Evolutionary conservation across 1,140 invertebrate genomes (phyloP).

Genomic region (Rhopalosiphum padi): DNA sequence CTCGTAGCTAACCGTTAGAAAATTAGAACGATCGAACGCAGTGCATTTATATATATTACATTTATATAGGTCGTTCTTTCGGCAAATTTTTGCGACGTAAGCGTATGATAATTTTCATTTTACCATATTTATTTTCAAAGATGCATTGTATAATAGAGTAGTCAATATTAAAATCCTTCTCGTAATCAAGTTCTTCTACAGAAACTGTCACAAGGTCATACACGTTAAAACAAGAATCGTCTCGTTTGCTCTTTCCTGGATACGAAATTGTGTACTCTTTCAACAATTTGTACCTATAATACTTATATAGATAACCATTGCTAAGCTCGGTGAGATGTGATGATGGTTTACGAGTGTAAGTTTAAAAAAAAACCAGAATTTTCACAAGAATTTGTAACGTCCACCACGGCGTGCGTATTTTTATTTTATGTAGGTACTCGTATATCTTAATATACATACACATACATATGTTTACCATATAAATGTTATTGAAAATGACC

Average conservation of each 20-base stretch:
- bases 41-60: neutral
- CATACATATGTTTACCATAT: neutral
- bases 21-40: neutral
- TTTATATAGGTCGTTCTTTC: neutral
- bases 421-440: neutral
- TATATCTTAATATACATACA: neutral
- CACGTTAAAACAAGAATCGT: neutral
- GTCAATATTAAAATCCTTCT: neutral
- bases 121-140: neutral
- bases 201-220: neutral
- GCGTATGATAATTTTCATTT: neutral
- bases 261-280: neutral
- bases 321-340: neutral
- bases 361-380: neutral
- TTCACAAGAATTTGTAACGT: neutral
- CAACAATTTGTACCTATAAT: neutral
- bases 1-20: neutral
- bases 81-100: neutral
- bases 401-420: neutral
- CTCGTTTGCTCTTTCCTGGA: neutral
- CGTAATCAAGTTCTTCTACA: neutral
- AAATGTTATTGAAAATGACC: neutral
- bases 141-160: neutral
- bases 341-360: neutral
- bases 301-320: neutral